Conservation (phyloP, 92 coral and sea anemone species). For the Epizoanthus stellaris region DNA sequence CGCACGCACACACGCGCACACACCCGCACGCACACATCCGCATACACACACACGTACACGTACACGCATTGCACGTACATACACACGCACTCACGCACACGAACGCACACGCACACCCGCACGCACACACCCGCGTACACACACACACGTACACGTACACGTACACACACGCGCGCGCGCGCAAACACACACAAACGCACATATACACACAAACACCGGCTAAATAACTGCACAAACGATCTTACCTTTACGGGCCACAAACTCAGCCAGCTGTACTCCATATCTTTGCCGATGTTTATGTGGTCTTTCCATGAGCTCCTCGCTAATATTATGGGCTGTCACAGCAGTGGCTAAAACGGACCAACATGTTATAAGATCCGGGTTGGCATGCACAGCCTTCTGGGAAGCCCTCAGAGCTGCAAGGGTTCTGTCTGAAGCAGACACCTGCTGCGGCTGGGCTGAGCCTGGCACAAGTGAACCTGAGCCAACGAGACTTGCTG, state of each 20-base stretch:
- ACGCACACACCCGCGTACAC: no score
- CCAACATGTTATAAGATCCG: conserved; percentile 86
- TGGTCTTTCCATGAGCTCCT: conserved; percentile 38
- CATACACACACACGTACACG: no score
- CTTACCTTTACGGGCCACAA: conserved; percentile 73
- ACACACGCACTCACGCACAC: no score
- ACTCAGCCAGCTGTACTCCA: conserved; percentile 76
- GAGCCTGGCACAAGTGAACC: conserved; percentile 62
- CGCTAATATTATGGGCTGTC: conserved; percentile 68
- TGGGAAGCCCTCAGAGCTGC: conserved; percentile 81
- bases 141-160: no score
- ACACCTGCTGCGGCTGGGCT: conserved; percentile 25
- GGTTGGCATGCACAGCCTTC: conserved; percentile 91
- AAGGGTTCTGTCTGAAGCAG: conserved; percentile 61
- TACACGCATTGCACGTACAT: no score
- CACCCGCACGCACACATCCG: no score
- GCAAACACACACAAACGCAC: no score
- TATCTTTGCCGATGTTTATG: conserved; percentile 44
- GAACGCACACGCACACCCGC: no score
- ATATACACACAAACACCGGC: no score
- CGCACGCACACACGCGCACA: no score
- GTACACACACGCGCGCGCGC: no score
- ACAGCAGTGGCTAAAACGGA: conserved; percentile 85
- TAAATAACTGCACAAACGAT: not conserved
- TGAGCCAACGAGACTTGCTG: conserved; percentile 76